Evolutionary conservation across 2,888 invertebrate species (phyloP).

Genomic region (Trachelus troglodyta): DNA sequence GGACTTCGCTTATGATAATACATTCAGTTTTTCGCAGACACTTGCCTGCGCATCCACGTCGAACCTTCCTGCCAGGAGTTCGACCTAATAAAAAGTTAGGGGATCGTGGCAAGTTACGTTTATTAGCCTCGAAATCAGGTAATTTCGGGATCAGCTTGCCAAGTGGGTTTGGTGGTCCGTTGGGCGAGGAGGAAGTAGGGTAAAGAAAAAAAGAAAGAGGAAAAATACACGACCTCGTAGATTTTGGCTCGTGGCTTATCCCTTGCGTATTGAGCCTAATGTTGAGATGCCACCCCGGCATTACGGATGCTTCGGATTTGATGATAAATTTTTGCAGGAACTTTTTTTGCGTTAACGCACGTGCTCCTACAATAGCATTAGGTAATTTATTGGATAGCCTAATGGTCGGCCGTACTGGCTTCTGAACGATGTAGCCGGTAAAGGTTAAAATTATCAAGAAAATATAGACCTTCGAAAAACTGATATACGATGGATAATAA

Average conservation of each 20-base stretch:
- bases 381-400: background rate
- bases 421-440: background rate
- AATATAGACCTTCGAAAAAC: background rate
- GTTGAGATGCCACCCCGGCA: background rate
- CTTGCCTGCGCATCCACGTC: conserved; percentile 16
- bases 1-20: conserved; percentile 28
- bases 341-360: background rate
- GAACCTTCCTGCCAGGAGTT: conserved; percentile 10
- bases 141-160: conserved; percentile 25
- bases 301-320: background rate
- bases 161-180: background rate
- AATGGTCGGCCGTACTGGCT: background rate
- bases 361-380: background rate
- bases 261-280: background rate
- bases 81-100: conserved; percentile 35
- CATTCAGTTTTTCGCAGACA: conserved; percentile 21
- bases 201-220: background rate
- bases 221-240: conserved; percentile 16
- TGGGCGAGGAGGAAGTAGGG: background rate
- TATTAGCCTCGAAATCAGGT: conserved; percentile 29
- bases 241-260: background rate
- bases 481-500: background rate
- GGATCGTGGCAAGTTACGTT: conserved; percentile 30
- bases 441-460: conserved; percentile 11
- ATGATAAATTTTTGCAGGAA: background rate